A percentile compares a stretch with the other conserved stretches of the same genome.
These are phyloP conservation scores for Hoplias malabaricus DNA, from an alignment of 2,113 vertebrate species.

Conservation along the genomic window DNA sequence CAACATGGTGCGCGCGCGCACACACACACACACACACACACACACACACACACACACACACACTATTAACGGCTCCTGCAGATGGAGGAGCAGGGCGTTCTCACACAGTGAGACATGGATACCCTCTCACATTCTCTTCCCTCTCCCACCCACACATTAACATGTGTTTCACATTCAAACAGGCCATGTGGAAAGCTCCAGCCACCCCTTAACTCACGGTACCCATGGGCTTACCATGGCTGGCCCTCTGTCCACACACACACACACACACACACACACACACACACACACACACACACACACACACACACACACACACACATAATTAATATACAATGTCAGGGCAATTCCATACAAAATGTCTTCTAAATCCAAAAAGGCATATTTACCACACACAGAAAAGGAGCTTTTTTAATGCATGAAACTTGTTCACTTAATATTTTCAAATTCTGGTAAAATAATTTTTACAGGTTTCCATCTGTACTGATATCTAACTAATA, in stretches of 20 bases:
- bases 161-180: conserved; percentile 79
- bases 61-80: conserved; percentile 75
- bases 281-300: conserved; percentile 23
- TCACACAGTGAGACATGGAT: conserved; percentile 79
- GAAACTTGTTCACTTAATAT: too few species aligned
- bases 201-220: conserved; percentile 57
- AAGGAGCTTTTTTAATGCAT: too few species aligned
- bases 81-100: conserved; percentile 76
- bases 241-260: conserved; percentile 31
- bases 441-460: too few species aligned
- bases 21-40: conserved; percentile 26
- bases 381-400: too few species aligned
- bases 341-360: not conserved
- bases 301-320: conserved; percentile 10
- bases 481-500: too few species aligned
- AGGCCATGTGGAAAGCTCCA: conserved; percentile 73
- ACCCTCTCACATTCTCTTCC: conserved; percentile 76
- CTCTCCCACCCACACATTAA: conserved; percentile 69
- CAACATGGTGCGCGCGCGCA: too few species aligned
- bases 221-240: conserved; percentile 32
- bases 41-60: conserved; percentile 40
- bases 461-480: too few species aligned
- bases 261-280: conserved; percentile 25
- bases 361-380: too few species aligned
- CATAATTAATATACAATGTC: too few species aligned